A percentile compares a stretch with the other conserved stretches of the same genome.
Evolutionary conservation across 2,113 vertebrate species (phyloP).

Genomic region (Mormyrus lacerda): DNA sequence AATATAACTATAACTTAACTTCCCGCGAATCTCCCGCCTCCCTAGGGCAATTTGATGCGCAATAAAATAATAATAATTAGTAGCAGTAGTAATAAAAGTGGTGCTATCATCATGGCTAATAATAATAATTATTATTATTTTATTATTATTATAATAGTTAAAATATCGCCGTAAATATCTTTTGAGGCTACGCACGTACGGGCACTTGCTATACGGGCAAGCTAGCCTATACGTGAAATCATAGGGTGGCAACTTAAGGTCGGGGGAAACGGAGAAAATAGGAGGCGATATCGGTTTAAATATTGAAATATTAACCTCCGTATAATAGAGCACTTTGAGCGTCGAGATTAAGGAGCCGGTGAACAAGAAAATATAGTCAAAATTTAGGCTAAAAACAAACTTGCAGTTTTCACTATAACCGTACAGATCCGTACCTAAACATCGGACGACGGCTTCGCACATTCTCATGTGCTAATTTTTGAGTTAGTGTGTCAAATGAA

Average conservation of each 20-base stretch:
- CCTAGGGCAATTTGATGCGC: not conserved
- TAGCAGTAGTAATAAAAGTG: not conserved
- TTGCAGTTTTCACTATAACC: not conserved
- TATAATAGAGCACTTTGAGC: not conserved
- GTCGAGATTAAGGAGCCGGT: not conserved
- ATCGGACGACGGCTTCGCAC: not conserved
- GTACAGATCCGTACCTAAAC: not conserved
- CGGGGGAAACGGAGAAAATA: not conserved
- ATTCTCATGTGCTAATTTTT: not conserved
- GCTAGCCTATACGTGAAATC: not conserved
- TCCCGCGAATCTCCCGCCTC: not conserved
- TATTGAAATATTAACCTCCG: not conserved
- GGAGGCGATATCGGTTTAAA: not conserved
- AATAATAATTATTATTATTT: too few species aligned
- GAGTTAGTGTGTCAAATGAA: not conserved
- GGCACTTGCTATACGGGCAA: not conserved
- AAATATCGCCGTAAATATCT: not conserved
- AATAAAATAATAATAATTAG: not conserved
- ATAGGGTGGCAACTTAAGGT: not conserved
- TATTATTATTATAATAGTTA: too few species aligned
- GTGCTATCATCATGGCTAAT: not conserved
- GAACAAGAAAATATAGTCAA: not conserved
- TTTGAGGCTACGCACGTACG: not conserved
- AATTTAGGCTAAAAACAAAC: not conserved
- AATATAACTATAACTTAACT: conserved; percentile 4